These are phyloP conservation scores for Acanthosepion lycidas DNA, from an alignment of 2,888 invertebrate genomes.

Conservation along the genomic window DNA sequence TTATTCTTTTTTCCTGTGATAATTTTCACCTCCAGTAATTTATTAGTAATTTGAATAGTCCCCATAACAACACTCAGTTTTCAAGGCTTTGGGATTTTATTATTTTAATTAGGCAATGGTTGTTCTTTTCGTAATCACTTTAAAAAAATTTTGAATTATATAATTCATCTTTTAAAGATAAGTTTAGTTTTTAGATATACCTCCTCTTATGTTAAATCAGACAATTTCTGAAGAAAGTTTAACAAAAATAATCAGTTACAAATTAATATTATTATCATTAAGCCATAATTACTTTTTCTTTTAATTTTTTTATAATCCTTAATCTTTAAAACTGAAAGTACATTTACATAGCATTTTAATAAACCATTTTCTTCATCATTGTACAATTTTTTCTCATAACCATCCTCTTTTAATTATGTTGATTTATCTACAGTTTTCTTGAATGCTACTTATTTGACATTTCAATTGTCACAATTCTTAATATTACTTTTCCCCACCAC, in stretches of 20 bases:
- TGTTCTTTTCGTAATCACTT: no score
- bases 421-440: slow-evolving; percentile 37
- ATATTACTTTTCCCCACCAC: background rate
- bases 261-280: background rate
- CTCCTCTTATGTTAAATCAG: background rate
- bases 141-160: no score
- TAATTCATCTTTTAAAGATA: background rate
- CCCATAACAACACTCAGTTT: background rate
- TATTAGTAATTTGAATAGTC: background rate
- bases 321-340: background rate
- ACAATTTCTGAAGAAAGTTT: background rate
- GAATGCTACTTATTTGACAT: background rate
- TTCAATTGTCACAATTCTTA: background rate
- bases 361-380: background rate
- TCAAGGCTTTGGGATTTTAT: background rate
- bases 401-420: background rate
- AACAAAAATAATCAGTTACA: background rate
- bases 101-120: background rate
- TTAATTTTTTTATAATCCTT: background rate
- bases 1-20: background rate
- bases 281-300: background rate
- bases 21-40: slow-evolving; percentile 3
- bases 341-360: background rate
- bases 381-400: background rate
- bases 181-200: background rate